These are phyloP conservation scores for Poecilus cupreus DNA, from an alignment of 2,888 invertebrate species.

Conservation along the genomic window DNA sequence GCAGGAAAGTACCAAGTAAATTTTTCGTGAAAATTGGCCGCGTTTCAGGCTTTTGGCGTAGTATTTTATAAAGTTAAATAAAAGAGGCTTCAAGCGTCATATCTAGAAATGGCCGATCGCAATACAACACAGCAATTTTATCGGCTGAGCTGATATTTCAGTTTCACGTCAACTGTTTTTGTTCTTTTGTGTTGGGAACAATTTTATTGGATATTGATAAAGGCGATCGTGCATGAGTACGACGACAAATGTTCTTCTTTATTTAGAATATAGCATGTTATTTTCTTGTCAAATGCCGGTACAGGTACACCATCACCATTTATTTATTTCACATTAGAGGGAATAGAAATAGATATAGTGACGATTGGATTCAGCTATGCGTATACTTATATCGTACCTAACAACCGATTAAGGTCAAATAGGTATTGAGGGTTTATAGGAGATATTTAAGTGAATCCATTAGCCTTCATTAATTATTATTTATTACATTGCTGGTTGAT, in stretches of 20 bases:
- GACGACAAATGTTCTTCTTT: not conserved
- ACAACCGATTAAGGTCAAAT: no score
- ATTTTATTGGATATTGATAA: conserved; percentile 26
- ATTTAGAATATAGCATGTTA: not conserved
- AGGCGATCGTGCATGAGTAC: not conserved
- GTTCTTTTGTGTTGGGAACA: not conserved
- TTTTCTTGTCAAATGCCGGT: not conserved
- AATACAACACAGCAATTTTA: conserved; percentile 7
- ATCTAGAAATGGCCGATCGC: not conserved
- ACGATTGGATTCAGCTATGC: no score
- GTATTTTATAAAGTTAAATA: conserved; percentile 3
- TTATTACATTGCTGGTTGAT: no score
- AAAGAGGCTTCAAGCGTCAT: not conserved
- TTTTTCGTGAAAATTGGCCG: conserved; percentile 15
- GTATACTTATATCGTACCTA: no score
- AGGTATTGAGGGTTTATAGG: no score
- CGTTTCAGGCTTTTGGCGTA: not conserved
- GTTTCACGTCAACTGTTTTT: not conserved
- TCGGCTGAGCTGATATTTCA: conserved; percentile 18
- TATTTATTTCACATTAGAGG: no score
- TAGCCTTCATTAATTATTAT: no score
- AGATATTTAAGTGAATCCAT: no score
- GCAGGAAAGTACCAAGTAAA: not conserved
- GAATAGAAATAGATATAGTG: no score
- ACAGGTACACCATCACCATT: no score